Evolutionary conservation across 2,888 invertebrate genomes (phyloP).

Genomic region (Erebia ligea): DNA sequence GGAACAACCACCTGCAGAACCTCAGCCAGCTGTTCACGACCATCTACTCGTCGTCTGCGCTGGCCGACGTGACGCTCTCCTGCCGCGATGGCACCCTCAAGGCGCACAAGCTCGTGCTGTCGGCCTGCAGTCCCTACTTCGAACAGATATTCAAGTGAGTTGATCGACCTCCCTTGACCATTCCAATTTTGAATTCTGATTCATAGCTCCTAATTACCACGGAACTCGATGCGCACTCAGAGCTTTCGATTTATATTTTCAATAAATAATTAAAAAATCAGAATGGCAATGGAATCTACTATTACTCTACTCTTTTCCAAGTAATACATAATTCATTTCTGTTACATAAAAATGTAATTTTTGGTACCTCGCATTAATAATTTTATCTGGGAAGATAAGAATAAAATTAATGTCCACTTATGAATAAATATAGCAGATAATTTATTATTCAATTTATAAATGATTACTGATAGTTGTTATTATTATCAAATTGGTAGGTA

Average conservation of each 20-base stretch:
- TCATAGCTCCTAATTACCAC: slow-evolving; percentile 14
- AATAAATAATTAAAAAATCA: not conserved
- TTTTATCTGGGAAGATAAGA: slow-evolving; percentile 48
- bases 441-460: slow-evolving; percentile 40
- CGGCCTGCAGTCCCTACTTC: slow-evolving; percentile 90
- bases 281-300: not conserved
- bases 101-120: slow-evolving; percentile 88
- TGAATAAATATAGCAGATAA: slow-evolving; percentile 38
- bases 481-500: slow-evolving; percentile 16
- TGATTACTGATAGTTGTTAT: slow-evolving; percentile 37
- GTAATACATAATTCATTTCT: slow-evolving; percentile 22
- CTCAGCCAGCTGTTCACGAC: slow-evolving; percentile 87
- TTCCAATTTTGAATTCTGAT: slow-evolving; percentile 14
- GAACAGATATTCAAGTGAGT: slow-evolving; percentile 87
- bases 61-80: slow-evolving; percentile 88
- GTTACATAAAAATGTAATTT: slow-evolving; percentile 42
- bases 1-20: slow-evolving; percentile 90
- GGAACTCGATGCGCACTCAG: not conserved
- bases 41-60: slow-evolving; percentile 86
- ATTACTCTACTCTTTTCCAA: not conserved
- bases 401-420: slow-evolving; percentile 41
- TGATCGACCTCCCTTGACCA: slow-evolving; percentile 26
- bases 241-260: slow-evolving; percentile 1
- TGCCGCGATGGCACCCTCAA: slow-evolving; percentile 88
- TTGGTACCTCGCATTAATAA: slow-evolving; percentile 36